Percentiles rank a stretch among this genome's conserved stretches.
phyloP scores from a whole-genome alignment of 2,113 vertebrate genomes.

The Lophius piscatorius region DNA sequence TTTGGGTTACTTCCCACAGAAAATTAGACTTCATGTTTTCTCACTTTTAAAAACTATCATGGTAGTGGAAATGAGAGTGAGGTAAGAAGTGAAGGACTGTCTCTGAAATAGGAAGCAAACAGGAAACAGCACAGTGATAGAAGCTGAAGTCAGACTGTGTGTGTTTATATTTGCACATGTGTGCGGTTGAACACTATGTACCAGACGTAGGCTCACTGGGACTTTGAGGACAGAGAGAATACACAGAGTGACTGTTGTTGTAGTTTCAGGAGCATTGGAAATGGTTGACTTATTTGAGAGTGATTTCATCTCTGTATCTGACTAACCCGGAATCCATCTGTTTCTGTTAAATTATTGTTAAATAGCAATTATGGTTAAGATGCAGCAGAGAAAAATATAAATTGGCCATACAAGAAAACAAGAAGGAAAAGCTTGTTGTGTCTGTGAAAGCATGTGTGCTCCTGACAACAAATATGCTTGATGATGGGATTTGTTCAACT shows the following conservation, averaged over 20 bases:
- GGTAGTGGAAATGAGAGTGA: conserved; percentile 21
- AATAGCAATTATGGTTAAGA: no score
- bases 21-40: no score
- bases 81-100: conserved; percentile 19
- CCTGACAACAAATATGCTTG: conserved; percentile 31
- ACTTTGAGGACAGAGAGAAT: conserved; percentile 14
- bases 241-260: no score
- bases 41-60: neutral
- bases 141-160: conserved; percentile 33
- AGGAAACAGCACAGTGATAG: conserved; percentile 47
- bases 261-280: no score
- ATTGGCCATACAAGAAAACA: no score
- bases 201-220: conserved; percentile 10
- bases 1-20: neutral
- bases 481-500: conserved; percentile 30
- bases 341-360: no score
- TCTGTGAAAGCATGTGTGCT: no score
- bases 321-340: no score
- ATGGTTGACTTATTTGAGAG: no score
- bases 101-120: conserved; percentile 50
- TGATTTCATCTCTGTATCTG: no score
- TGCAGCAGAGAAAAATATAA: no score
- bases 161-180: conserved; percentile 2
- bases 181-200: conserved; percentile 14
- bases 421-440: no score